These are phyloP conservation scores for Oreonectes daqikongensis DNA, from an alignment of 2,797 vertebrate species.

Conservation along the genomic window DNA sequence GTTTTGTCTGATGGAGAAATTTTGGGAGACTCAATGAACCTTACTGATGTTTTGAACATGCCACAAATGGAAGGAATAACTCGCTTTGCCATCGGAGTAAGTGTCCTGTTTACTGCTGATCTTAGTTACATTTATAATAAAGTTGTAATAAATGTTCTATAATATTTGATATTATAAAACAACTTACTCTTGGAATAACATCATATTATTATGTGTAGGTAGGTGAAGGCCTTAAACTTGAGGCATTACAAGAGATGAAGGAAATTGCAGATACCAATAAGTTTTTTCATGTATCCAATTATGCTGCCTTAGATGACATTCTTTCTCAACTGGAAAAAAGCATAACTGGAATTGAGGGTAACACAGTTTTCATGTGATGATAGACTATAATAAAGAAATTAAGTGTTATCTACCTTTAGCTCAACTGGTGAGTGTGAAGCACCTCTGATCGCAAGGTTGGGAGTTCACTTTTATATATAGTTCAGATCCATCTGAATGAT, in stretches of 20 bases:
- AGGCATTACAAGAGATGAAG: conserved; percentile 63
- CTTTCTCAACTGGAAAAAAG: conserved; percentile 70
- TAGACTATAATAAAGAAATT: background rate
- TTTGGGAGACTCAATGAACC: conserved; percentile 62
- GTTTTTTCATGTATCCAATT: conserved; percentile 76
- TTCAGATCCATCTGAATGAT: no score
- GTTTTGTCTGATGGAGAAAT: conserved; percentile 81
- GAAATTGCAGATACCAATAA: conserved; percentile 70
- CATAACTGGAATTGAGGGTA: conserved; percentile 78
- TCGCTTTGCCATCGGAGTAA: conserved; percentile 79
- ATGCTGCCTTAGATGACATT: conserved; percentile 69
- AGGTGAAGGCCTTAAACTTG: conserved; percentile 60
- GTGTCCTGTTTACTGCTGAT: conserved; percentile 21
- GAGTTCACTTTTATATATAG: background rate
- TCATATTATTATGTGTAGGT: conserved; percentile 66
- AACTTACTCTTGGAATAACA: background rate
- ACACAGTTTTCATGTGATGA: background rate
- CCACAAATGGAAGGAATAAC: conserved; percentile 67
- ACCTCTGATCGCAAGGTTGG: no score
- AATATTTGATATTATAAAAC: background rate
- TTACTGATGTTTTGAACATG: conserved; percentile 69
- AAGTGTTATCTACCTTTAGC: no score
- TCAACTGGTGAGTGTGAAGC: no score
- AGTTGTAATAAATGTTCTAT: background rate
- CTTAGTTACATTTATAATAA: background rate